A percentile compares a stretch with the other conserved stretches of the same genome.
Evolutionary conservation across 1,140 invertebrate genomes (phyloP).

Genomic region (Phocides pigmalion): DNA sequence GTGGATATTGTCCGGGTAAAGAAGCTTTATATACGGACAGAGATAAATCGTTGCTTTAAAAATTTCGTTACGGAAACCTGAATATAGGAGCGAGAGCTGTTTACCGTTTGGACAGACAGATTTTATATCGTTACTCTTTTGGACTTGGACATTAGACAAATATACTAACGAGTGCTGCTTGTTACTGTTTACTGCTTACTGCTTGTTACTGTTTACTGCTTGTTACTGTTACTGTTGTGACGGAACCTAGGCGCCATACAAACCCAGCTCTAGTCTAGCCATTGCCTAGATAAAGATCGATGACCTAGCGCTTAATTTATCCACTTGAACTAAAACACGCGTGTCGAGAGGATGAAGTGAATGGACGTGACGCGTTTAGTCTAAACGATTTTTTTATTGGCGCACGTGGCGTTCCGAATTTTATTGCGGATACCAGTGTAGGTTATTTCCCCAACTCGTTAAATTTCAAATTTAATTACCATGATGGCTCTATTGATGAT

Average conservation of each 20-base stretch:
- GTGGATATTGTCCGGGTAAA: too few species aligned
- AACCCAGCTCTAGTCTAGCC: slow-evolving; percentile 30
- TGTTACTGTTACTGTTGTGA: background rate
- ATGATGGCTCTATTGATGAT: too few species aligned
- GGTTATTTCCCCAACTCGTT: background rate
- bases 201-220: too few species aligned
- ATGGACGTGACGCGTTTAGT: slow-evolving; percentile 1
- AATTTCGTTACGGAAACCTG: too few species aligned
- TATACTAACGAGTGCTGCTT: too few species aligned
- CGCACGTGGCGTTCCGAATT: slow-evolving; percentile 6
- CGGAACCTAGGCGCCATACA: slow-evolving; percentile 6
- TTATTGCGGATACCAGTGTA: slow-evolving; percentile 5
- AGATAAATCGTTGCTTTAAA: too few species aligned
- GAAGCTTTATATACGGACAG: too few species aligned
- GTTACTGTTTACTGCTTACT: too few species aligned
- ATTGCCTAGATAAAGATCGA: slow-evolving; percentile 53
- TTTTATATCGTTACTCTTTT: too few species aligned
- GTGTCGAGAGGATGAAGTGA: background rate
- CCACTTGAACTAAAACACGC: slow-evolving; percentile 11
- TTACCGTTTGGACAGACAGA: too few species aligned
- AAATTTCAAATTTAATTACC: slow-evolving; percentile 1
- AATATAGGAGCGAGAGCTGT: too few species aligned
- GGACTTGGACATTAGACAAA: too few species aligned
- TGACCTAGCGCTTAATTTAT: slow-evolving; percentile 50
- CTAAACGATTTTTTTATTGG: slow-evolving; percentile 10